Base-by-base conservation (phyloP, 2,113 vertebrate genomes). In the Tiliqua scincoides region DNA sequence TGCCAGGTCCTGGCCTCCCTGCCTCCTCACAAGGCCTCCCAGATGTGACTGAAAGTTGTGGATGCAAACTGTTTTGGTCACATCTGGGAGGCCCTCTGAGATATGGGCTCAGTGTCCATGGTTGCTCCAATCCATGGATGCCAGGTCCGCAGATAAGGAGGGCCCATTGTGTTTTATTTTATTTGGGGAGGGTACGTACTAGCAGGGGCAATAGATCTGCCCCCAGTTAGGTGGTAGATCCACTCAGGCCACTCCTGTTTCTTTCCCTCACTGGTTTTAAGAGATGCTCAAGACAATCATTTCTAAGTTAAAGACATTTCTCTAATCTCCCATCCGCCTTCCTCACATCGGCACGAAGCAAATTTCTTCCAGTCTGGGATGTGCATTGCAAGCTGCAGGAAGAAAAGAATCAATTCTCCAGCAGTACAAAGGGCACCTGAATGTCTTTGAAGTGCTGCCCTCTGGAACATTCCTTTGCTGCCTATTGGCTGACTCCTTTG, bases 251-350 rank as follows among this genome's bases (percentile, higher is more conserved):
- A 48, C 43, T 48, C 43, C 43, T 70, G 67, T n/a, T 35, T 35
- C 70, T 52, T 48, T 32, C 30, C 17, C 4, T 48, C 18, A 2
- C 63, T 35, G 27, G 14, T 48, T 14, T 88, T 73, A 80, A 83
- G 76, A 65, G 61, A 17, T 52, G 11, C 9, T 91, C 72, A 79
- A 75, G 78, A 52, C 32, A 4, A 80, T 83, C 79, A 32, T 88
- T 86, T 87, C 74, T 40, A 80, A 91, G 81, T 48, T 25, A 25
- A 35, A 20, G 37, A 88, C 88, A 89, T 93, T 93, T 91, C 92
- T 94, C 32, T 92, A 92, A 89, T 91, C 61, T 77, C 6, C 6
- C 17, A 11, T 23, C 27, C 0, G 1, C 89, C 63, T 92, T 86
- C 83, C 86, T 91, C 85, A 85, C 65, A 80, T 78, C 21, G 57